phyloP scores from a whole-genome alignment of 2,797 vertebrate genomes.

The Pagetopsis macropterus region DNA sequence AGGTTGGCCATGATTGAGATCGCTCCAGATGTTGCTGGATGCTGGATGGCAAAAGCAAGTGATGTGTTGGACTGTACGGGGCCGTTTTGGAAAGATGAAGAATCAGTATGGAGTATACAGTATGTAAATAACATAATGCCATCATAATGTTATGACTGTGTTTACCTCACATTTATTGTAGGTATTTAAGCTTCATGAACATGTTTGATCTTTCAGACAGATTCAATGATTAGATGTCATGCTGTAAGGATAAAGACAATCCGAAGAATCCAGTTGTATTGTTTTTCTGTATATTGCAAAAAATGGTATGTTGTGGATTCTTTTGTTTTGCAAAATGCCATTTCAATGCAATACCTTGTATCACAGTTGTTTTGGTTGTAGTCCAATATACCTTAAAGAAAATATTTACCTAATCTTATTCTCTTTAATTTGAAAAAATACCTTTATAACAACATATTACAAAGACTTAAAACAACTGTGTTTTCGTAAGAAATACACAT shows the following conservation, averaged over 20 bases:
- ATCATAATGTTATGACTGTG: constrained; percentile 2
- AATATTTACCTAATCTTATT: not conserved
- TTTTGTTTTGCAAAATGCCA: not conserved
- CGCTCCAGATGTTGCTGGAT: constrained; percentile 7
- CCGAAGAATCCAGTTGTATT: not conserved
- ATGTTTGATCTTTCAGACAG: not conserved
- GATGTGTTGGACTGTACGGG: not conserved
- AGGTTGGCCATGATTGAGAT: not conserved
- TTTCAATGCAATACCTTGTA: not conserved
- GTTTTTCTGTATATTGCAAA: no score
- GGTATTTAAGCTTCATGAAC: not conserved
- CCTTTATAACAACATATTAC: no score
- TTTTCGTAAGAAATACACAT: not conserved
- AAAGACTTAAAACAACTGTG: constrained; percentile 3
- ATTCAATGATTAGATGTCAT: not conserved
- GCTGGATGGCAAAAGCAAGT: not conserved
- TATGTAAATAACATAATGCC: not conserved
- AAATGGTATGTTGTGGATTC: no score
- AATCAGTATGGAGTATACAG: not conserved
- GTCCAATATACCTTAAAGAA: not conserved
- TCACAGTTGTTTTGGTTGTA: not conserved
- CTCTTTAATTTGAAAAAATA: not conserved
- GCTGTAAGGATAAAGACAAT: not conserved
- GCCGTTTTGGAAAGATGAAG: not conserved
- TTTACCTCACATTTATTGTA: not conserved